phyloP scores from a whole-genome alignment of 2,888 invertebrate species.

The Thecocarcelia acutangulata region DNA sequence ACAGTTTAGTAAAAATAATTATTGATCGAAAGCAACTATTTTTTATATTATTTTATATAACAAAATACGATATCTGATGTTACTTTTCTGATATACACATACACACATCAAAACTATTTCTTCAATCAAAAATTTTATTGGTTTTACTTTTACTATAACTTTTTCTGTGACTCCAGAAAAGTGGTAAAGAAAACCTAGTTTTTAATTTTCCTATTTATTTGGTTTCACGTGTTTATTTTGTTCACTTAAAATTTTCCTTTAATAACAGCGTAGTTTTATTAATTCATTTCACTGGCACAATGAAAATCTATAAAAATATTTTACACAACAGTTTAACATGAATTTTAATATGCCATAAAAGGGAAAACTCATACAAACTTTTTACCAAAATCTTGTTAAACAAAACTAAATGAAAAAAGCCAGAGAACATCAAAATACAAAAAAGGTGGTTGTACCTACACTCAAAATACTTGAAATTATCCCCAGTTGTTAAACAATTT shows the following conservation, averaged over 20 bases:
- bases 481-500: conserved; percentile 55
- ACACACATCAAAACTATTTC: too few species aligned
- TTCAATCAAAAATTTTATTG: too few species aligned
- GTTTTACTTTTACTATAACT: too few species aligned
- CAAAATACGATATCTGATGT: too few species aligned
- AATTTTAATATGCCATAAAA: neutral
- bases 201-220: neutral
- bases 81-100: too few species aligned
- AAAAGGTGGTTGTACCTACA: conserved; percentile 32
- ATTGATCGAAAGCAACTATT: too few species aligned
- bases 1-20: too few species aligned
- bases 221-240: neutral
- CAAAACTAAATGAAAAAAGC: conserved; percentile 7
- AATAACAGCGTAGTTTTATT: conserved; percentile 1
- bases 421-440: neutral
- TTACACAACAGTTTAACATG: conserved; percentile 39
- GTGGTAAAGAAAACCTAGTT: too few species aligned
- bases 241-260: neutral
- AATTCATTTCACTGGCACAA: conserved; percentile 29
- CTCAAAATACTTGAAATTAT: conserved; percentile 58
- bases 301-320: conserved; percentile 22
- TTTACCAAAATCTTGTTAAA: conserved; percentile 15
- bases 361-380: neutral
- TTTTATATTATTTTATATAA: too few species aligned
- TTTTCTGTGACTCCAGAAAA: too few species aligned